Evolutionary conservation across 2,113 vertebrate species (phyloP), one percentile per base, ranked within the genome.

Genomic region (Aptenodytes patagonicus): DNA sequence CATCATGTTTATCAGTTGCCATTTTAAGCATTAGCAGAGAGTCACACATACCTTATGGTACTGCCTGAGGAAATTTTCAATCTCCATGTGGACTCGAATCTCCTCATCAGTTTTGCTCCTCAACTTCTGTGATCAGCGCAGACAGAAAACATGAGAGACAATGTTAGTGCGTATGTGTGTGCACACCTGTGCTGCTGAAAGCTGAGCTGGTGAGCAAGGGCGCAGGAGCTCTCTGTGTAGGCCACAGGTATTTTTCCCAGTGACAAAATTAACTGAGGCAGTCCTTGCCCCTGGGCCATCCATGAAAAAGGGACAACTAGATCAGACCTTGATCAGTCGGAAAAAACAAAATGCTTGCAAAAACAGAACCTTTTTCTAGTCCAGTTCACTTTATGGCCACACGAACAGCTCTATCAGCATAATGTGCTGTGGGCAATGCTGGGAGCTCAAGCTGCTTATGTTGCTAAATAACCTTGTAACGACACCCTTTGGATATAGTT

Each of bases 21-120:
- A 3, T 61, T 46, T 82, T 22, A 91, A 87, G 47, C 66, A 40
- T n/a, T 61, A 77, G 79, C 64, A 97, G 62, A 88, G 40, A 86
- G 58, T 90, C 26, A 66, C 52, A 97, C 97, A 13, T 60, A 99
- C 99, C 94, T 95, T 92, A 40, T 98, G 97, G 16, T 98, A 87
- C n/a, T 96, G 95, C 36, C 61, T 98, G 57, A 99, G 98, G 95
- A 99, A 99, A 17, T 85, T 86, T 91, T 98, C 98, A 22, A 95
- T 98, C 83, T 98, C 98, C 4, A 1, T 17, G 40, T 99, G 98
- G 83, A 98, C 87, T 46, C 97, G 94, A 79, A 90, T 96, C 97
- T 99, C 98, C 54, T 98, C 97, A 10, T 98, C 98, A 1, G 72
- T 98, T 96, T 96, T 98, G 54, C 81, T 90, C 79, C 96, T 96